A percentile compares a stretch with the other conserved stretches of the same genome.
These are phyloP conservation scores for Lagopus leucura DNA, from an alignment of 2,113 vertebrate species.

Conservation along the genomic window DNA sequence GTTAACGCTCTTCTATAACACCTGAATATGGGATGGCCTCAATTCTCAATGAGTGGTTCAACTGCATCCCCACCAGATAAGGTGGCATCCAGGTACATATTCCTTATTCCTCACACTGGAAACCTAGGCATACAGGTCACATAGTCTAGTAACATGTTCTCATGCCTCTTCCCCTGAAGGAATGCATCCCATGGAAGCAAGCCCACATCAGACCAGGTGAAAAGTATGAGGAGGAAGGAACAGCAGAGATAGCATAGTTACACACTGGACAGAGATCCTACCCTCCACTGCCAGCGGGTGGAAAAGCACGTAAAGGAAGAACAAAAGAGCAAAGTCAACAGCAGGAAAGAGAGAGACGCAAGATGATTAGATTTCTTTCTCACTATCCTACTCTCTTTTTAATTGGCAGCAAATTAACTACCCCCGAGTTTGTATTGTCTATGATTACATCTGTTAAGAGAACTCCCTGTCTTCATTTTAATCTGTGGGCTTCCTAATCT, in stretches of 20 bases:
- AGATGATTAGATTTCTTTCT: neutral
- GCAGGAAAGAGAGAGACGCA: neutral
- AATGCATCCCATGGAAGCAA: neutral
- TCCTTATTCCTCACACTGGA: no score
- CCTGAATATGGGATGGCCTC: no score
- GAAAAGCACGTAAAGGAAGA: neutral
- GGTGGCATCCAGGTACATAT: no score
- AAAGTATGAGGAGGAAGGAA: neutral
- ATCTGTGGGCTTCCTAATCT: neutral
- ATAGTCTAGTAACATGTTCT: no score
- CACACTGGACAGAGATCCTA: neutral
- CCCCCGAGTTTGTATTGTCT: neutral
- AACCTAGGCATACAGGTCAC: no score
- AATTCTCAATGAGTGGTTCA: no score
- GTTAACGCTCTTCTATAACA: no score
- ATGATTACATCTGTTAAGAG: neutral
- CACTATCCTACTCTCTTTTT: neutral
- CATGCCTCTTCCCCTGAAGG: neutral
- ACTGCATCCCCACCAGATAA: no score
- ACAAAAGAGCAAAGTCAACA: neutral
- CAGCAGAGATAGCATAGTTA: neutral
- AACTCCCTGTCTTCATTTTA: neutral
- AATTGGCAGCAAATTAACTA: neutral
- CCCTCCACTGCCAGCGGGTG: accelerated
- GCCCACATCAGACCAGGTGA: neutral